A percentile compares a stretch with the other conserved stretches of the same genome.
Conservation (phyloP, 2,113 vertebrate species). For the Apeltes quadracus region DNA sequence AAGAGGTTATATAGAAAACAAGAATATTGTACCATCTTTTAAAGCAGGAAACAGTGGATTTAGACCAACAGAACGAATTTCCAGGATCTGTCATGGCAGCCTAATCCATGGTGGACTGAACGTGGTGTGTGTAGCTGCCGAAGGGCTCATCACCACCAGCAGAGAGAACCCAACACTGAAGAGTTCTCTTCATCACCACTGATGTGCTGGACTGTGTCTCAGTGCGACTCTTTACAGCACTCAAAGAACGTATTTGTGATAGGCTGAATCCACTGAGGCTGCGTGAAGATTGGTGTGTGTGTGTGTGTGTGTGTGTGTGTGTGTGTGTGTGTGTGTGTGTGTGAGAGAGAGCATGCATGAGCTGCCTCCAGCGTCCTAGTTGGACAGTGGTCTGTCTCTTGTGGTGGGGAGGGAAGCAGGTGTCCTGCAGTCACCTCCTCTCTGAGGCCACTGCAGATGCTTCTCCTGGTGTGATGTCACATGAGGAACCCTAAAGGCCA, state of each 20-base stretch:
- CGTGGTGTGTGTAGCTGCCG: neutral
- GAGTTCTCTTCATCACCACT: neutral
- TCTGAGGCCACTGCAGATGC: neutral
- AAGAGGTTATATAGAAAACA: neutral
- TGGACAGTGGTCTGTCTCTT: slow-evolving; percentile 5
- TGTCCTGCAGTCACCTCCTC: neutral
- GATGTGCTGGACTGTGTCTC: neutral
- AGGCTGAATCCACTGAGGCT: slow-evolving; percentile 19
- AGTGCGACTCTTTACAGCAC: slow-evolving; percentile 21
- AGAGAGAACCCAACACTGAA: neutral
- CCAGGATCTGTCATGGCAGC: neutral
- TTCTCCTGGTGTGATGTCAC: neutral
- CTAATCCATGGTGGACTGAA: neutral
- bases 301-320: slow-evolving; percentile 20
- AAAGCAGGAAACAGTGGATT: neutral
- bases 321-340: slow-evolving; percentile 17
- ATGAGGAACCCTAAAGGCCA: neutral
- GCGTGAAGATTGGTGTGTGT: slow-evolving; percentile 2
- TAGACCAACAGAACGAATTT: neutral
- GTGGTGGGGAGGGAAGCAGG: neutral
- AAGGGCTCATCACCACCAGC: neutral
- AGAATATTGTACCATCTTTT: neutral
- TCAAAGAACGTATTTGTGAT: slow-evolving; percentile 18
- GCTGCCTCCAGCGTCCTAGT: neutral
- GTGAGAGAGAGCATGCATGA: neutral